Conservation (phyloP, 2,888 invertebrate species). For the Mystacides longicornis region DNA sequence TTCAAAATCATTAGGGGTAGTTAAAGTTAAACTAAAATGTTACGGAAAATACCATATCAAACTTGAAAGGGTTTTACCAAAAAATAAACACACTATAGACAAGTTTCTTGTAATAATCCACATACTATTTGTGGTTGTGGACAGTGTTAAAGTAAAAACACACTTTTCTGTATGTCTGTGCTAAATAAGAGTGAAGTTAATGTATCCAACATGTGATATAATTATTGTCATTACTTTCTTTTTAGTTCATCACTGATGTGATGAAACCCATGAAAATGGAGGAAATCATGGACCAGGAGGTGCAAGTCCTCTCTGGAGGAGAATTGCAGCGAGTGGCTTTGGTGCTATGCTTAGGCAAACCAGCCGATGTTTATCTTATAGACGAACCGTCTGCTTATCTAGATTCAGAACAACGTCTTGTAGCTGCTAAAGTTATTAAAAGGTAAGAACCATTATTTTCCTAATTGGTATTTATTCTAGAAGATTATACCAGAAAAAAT, state of each 20-base stretch:
- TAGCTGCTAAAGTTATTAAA: slow-evolving; percentile 98
- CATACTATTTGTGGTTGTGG: too few relatives aligned
- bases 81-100: too few relatives aligned
- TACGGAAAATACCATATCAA: too few relatives aligned
- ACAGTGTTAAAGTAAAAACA: not conserved
- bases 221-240: too few relatives aligned
- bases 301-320: slow-evolving; percentile 97
- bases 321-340: slow-evolving; percentile 97
- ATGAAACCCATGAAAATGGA: slow-evolving; percentile 98
- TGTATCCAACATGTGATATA: not conserved
- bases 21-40: too few relatives aligned
- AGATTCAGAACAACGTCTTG: slow-evolving; percentile 99
- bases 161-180: not conserved
- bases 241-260: slow-evolving; percentile 92
- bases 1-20: too few relatives aligned
- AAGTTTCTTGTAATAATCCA: too few relatives aligned
- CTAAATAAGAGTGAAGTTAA: not conserved
- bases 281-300: slow-evolving; percentile 95
- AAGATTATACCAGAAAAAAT: too few relatives aligned
- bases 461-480: too few relatives aligned
- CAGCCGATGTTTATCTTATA: slow-evolving; percentile 97
- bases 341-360: slow-evolving; percentile 93
- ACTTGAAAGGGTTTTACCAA: too few relatives aligned
- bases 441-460: slow-evolving; percentile 47
- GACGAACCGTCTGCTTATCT: slow-evolving; percentile 99